These are phyloP conservation scores for Helogale parvula DNA, from an alignment of 2,113 vertebrate genomes.

Conservation along the genomic window DNA sequence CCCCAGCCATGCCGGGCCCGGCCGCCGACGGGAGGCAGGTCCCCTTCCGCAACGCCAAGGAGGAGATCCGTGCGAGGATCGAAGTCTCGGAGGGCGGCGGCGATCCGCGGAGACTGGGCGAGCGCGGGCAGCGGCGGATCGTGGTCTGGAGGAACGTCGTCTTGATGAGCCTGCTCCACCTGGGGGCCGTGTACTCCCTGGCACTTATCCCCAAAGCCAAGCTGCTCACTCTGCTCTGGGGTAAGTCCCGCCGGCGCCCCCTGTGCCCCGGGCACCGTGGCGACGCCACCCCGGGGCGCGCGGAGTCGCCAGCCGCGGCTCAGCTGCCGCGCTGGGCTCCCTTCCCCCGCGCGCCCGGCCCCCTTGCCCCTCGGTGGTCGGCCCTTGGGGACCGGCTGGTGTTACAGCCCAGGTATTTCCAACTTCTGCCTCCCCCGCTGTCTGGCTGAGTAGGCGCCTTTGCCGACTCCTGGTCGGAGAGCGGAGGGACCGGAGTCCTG, in stretches of 20 bases:
- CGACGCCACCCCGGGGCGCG: neutral
- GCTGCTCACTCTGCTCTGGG: slow-evolving; percentile 87
- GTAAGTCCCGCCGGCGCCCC: slow-evolving; percentile 81
- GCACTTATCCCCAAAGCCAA: slow-evolving; percentile 85
- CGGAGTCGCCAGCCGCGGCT: neutral
- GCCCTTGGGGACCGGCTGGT: neutral
- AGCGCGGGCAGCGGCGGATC: slow-evolving; percentile 48
- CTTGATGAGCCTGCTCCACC: slow-evolving; percentile 86
- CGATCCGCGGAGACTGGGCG: neutral
- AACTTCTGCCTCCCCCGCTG: neutral
- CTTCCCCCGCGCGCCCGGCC: rapidly evolving
- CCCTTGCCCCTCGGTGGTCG: neutral
- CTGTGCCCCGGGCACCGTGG: neutral
- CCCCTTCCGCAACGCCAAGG: neutral
- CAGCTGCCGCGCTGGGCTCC: neutral
- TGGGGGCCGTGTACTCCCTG: slow-evolving; percentile 85
- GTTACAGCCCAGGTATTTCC: neutral
- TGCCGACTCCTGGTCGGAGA: neutral
- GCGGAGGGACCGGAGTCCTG: neutral
- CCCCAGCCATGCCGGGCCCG: slow-evolving; percentile 48
- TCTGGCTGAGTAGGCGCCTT: neutral
- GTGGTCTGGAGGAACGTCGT: slow-evolving; percentile 88
- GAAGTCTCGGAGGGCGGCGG: neutral
- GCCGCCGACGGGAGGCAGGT: neutral
- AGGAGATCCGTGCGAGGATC: neutral